A percentile compares a stretch with the other conserved stretches of the same genome.
Conservation (phyloP, 2,113 vertebrate species). For the Agelaius phoeniceus region DNA sequence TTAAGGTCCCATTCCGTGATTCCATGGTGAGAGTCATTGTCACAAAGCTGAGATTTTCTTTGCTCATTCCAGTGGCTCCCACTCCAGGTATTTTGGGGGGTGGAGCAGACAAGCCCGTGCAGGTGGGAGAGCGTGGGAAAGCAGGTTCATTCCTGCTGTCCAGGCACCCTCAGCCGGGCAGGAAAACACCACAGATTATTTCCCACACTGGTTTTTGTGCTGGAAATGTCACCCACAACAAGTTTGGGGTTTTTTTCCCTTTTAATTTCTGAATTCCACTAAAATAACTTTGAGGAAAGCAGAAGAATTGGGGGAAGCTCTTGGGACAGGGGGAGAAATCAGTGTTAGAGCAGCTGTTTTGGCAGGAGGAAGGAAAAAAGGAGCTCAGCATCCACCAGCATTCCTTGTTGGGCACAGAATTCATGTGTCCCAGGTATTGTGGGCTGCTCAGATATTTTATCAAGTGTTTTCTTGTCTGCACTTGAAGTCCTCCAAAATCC, state of each 20-base stretch:
- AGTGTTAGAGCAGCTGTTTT: neutral
- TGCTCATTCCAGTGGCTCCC: neutral
- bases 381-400: neutral
- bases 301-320: neutral
- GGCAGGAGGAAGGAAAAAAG: neutral
- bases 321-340: too few relatives aligned
- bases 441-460: neutral
- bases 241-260: neutral
- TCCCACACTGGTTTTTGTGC: neutral
- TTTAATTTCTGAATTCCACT: neutral
- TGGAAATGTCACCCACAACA: accelerated
- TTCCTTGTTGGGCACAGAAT: neutral
- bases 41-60: neutral
- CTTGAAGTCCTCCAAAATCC: neutral
- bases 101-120: conserved; percentile 46
- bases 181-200: neutral
- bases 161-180: neutral
- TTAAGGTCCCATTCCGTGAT: neutral
- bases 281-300: neutral
- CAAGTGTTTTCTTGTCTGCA: neutral
- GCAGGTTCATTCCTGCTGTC: neutral
- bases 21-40: neutral
- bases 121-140: conserved; percentile 52
- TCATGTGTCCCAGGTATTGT: accelerated
- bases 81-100: conserved; percentile 52